phyloP scores from a whole-genome alignment of 2,888 invertebrate species.

The Drosophila fulvimacula region DNA sequence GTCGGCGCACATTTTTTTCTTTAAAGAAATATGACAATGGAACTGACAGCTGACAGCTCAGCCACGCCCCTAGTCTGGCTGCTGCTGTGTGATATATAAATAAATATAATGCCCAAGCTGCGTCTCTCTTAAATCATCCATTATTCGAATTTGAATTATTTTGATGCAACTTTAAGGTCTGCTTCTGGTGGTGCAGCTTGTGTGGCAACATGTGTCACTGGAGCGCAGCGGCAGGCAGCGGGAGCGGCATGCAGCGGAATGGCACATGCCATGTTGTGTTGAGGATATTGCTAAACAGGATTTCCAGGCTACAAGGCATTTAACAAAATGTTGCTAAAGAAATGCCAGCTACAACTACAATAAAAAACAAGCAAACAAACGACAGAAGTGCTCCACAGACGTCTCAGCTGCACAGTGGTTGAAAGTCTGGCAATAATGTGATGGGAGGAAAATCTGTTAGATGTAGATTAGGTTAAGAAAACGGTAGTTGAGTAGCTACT shows the following conservation, averaged over 20 bases:
- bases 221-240: neutral
- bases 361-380: constrained; percentile 35
- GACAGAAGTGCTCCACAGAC: constrained; percentile 24
- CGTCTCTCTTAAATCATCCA: neutral
- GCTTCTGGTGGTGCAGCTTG: constrained; percentile 10
- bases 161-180: constrained; percentile 21
- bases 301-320: constrained; percentile 74
- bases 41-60: neutral
- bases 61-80: neutral
- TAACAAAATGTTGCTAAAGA: constrained; percentile 64
- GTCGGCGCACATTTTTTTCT: constrained; percentile 14
- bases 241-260: neutral
- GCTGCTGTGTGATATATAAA: neutral
- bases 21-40: constrained; percentile 12
- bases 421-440: neutral
- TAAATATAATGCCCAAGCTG: neutral
- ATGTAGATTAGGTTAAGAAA: neutral
- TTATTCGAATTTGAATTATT: neutral
- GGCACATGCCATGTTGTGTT: constrained; percentile 52
- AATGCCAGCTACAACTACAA: constrained; percentile 36
- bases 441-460: neutral
- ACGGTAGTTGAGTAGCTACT: too few relatives aligned
- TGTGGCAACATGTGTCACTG: constrained; percentile 42
- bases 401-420: constrained; percentile 45
- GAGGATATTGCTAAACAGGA: constrained; percentile 75